Evolutionary conservation across 2,797 vertebrate genomes (phyloP), one percentile per base, ranked within the genome.

Genomic region (Betta splendens): DNA sequence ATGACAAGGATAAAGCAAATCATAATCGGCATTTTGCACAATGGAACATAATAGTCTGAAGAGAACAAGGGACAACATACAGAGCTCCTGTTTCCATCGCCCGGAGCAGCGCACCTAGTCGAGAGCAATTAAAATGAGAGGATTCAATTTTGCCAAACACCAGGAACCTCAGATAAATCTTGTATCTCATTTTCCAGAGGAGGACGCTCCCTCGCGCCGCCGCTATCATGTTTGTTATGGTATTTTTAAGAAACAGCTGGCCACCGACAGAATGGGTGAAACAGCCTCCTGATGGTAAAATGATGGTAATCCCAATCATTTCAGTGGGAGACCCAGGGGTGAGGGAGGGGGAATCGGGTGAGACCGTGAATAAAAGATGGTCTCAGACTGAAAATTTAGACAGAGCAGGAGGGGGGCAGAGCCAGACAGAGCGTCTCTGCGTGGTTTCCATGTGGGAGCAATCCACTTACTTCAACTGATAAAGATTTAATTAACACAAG

Each of bases 381-480:
- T 50, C 46, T 80, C 52, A 66, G 65, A 72, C 49, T 72, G 71
- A 54, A 67, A 57, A 72, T 78, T 64, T 73, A 58, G 68, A 64
- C 52, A 43, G 54, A 67, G 64, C 53, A 53, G 62, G 64, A 22
- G 17, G 59, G 51, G 25, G 62, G 50, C n/a, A 25, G 7, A 55
- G 75, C n/a, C 36, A 80, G 76, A 61, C 75, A 56, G 79, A 74
- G 66, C 56, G 59, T 72, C 80, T 48, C 89, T 81, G 80, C 83
- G 77, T 92, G 93, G 89, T 91, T 94, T 94, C 93, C 92, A 93
- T 94, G 93, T 93, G 91, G 90, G 92, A 95, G 93, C 94, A 95
- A 97, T 98, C 94, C 94, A 92, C 93, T 95, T 95, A 94, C 94
- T 96, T 95, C 92, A 95, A 96, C 93, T 95, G 95, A 97, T 97